A percentile compares a stretch with the other conserved stretches of the same genome.
Conservation (phyloP, 2,888 invertebrate genomes). For the Anagyrus pseudococci region DNA sequence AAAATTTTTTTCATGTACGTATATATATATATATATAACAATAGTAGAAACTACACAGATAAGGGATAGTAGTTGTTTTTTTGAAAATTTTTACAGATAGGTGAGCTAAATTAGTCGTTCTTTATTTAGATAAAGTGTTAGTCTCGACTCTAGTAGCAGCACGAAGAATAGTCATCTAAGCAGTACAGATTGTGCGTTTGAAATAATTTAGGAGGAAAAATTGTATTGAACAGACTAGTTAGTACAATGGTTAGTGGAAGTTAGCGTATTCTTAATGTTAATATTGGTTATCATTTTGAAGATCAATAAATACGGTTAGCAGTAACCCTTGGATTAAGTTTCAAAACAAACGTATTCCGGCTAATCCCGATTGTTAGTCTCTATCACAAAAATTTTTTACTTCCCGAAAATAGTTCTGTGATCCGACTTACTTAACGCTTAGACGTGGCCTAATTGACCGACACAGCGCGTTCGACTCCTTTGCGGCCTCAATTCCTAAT, state of each 20-base stretch:
- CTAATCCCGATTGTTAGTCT: slow-evolving; percentile 36
- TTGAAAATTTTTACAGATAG: not conserved
- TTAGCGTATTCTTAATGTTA: slow-evolving; percentile 4
- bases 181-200: slow-evolving; percentile 7
- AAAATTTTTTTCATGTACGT: not conserved
- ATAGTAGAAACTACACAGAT: too few relatives aligned
- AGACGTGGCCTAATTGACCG: slow-evolving; percentile 62
- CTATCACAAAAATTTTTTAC: slow-evolving; percentile 20
- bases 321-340: slow-evolving; percentile 3
- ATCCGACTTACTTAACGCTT: slow-evolving; percentile 62
- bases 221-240: not conserved
- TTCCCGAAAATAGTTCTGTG: slow-evolving; percentile 40
- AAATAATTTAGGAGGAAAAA: slow-evolving; percentile 15
- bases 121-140: not conserved
- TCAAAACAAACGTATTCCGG: slow-evolving; percentile 16
- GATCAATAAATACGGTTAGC: slow-evolving; percentile 2
- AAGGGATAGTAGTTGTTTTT: not conserved
- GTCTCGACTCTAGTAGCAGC: too few relatives aligned
- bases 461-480: slow-evolving; percentile 60
- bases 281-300: slow-evolving; percentile 6
- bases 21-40: not conserved
- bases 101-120: not conserved
- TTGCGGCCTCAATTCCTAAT: slow-evolving; percentile 62
- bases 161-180: not conserved
- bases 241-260: slow-evolving; percentile 12